Evolutionary conservation across 2,113 vertebrate species (phyloP).

Genomic region (Python bivittatus): DNA sequence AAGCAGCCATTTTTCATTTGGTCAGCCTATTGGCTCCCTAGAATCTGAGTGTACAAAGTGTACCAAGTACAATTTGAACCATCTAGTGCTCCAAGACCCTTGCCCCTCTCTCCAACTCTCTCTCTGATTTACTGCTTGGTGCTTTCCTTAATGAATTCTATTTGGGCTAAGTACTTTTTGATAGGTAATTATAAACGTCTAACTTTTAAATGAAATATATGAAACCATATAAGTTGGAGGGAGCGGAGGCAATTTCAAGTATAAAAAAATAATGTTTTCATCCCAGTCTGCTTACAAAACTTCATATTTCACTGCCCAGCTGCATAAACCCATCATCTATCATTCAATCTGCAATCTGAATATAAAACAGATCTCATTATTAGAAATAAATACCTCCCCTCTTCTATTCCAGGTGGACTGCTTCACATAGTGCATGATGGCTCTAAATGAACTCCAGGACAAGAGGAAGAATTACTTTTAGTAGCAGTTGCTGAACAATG

Average conservation of each 20-base stretch:
- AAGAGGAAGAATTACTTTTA: too few relatives aligned
- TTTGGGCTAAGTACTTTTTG: conserved; percentile 40
- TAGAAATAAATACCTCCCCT: neutral
- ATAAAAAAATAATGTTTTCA: neutral
- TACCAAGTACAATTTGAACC: neutral
- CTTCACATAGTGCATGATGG: too few relatives aligned
- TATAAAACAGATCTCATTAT: conserved; percentile 5
- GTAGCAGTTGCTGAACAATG: too few relatives aligned
- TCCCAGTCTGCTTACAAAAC: conserved; percentile 37
- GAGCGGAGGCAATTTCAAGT: conserved; percentile 31
- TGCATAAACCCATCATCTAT: neutral
- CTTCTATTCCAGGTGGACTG: neutral
- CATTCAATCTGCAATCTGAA: neutral
- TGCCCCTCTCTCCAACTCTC: too few relatives aligned
- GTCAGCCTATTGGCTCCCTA: neutral
- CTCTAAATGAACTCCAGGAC: too few relatives aligned
- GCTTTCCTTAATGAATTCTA: conserved; percentile 38
- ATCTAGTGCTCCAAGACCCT: neutral
- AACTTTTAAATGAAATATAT: conserved; percentile 51
- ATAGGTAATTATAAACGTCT: conserved; percentile 18
- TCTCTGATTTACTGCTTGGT: neutral
- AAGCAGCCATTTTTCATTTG: neutral
- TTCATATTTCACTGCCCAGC: conserved; percentile 31
- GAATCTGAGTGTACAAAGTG: too few relatives aligned
- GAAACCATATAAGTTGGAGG: conserved; percentile 10